Conservation (phyloP, 2,113 vertebrate species). For the Platysteira castanea region DNA sequence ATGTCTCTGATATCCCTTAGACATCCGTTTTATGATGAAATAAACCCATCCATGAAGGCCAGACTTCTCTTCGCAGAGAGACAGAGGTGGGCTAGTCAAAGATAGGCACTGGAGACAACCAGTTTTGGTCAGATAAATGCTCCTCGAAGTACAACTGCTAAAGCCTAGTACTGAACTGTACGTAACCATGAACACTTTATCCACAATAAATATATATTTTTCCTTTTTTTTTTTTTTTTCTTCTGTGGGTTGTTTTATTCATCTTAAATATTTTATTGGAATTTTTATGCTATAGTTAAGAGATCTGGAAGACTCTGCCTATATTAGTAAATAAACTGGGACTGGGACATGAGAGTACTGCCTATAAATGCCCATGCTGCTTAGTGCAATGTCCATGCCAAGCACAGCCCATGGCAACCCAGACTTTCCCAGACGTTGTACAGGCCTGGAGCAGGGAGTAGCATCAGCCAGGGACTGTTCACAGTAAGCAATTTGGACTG, state of each 20-base stretch:
- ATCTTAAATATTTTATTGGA: background rate
- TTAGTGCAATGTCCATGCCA: background rate
- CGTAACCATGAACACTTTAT: background rate
- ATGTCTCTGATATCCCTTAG: background rate
- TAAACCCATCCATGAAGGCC: background rate
- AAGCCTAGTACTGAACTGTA: background rate
- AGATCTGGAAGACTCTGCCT: background rate
- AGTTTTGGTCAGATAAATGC: background rate
- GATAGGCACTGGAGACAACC: background rate
- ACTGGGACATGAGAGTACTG: background rate
- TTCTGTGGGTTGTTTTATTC: background rate
- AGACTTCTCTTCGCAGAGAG: background rate
- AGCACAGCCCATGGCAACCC: background rate
- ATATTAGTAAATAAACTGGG: background rate
- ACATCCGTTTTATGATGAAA: background rate
- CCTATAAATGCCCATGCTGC: background rate
- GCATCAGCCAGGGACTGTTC: background rate
- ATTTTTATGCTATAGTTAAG: background rate
- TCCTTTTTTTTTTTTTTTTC: background rate
- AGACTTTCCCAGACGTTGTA: background rate
- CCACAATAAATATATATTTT: background rate
- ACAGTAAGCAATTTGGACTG: background rate
- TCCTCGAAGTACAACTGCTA: background rate
- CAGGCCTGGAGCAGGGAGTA: background rate
- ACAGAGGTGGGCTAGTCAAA: background rate